A percentile compares a stretch with the other conserved stretches of the same genome.
Conservation (phyloP, 2,888 invertebrate species). For the Caradrina kadenii region DNA sequence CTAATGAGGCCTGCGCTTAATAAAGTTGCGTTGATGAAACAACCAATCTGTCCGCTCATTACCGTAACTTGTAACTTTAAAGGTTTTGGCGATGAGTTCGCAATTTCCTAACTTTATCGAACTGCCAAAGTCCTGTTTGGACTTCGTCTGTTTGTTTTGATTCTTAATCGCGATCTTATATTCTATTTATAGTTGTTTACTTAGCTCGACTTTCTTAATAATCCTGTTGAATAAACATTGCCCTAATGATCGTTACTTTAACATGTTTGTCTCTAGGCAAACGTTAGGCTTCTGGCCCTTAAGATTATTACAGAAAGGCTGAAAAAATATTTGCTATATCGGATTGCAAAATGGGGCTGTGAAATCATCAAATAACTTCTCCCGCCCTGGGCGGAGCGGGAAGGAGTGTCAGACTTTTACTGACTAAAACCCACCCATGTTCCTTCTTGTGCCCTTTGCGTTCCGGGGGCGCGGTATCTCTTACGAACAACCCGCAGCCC, state of each 20-base stretch:
- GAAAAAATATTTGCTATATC: too few relatives aligned
- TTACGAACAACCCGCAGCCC: too few relatives aligned
- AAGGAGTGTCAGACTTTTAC: too few relatives aligned
- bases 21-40: constrained; percentile 54
- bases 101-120: constrained; percentile 39
- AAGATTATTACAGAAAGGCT: too few relatives aligned
- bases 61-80: constrained; percentile 47
- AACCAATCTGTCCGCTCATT: constrained; percentile 50
- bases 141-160: constrained; percentile 12
- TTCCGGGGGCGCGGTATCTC: too few relatives aligned
- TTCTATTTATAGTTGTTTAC: constrained; percentile 20
- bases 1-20: constrained; percentile 59
- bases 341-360: too few relatives aligned
- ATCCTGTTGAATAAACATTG: background rate
- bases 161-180: constrained; percentile 36
- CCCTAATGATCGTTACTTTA: background rate
- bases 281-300: too few relatives aligned
- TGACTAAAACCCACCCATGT: too few relatives aligned
- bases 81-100: constrained; percentile 30
- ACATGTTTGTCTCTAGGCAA: background rate
- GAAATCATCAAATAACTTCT: too few relatives aligned
- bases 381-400: too few relatives aligned
- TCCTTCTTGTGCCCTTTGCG: too few relatives aligned
- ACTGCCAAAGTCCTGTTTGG: constrained; percentile 40
- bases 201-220: constrained; percentile 12